phyloP scores from a whole-genome alignment of 2,113 vertebrate species.

The Coreoperca whiteheadi region DNA sequence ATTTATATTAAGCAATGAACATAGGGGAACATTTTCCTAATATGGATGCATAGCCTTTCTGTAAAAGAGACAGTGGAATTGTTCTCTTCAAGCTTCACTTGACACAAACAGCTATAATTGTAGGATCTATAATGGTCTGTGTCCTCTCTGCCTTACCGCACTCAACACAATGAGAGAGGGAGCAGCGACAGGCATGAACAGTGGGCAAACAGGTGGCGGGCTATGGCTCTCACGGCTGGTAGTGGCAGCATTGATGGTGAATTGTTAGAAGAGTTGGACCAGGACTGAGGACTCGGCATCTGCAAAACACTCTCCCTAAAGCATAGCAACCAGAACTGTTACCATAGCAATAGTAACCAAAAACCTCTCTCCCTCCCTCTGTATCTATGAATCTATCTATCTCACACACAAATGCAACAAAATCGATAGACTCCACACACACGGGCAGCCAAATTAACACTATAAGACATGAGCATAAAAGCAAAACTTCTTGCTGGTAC shows the following conservation, averaged over 20 bases:
- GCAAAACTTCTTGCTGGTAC: not conserved
- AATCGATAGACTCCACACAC: not conserved
- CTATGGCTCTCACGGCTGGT: not conserved
- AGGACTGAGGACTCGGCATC: conserved; percentile 28
- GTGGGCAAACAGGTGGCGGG: conserved; percentile 24
- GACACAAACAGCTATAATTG: conserved; percentile 53
- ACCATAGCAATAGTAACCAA: conserved; percentile 65
- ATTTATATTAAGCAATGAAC: not conserved
- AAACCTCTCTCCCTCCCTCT: not conserved
- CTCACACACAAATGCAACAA: not conserved
- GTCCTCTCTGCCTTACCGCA: conserved; percentile 12
- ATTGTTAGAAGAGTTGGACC: conserved; percentile 14
- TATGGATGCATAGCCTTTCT: not conserved
- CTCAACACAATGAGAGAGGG: not conserved
- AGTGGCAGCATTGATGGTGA: not conserved
- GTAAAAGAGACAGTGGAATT: conserved; percentile 46
- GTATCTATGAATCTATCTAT: conserved; percentile 1
- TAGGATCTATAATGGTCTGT: conserved; percentile 45
- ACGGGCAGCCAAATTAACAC: not conserved
- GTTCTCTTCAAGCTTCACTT: conserved; percentile 31
- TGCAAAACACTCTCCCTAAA: conserved; percentile 34
- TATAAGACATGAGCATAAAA: not conserved
- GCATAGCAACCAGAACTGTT: conserved; percentile 62
- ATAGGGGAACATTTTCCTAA: not conserved
- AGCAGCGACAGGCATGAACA: conserved; percentile 2